These are phyloP conservation scores for Heterodera schachtii DNA, from an alignment of 1,140 invertebrate genomes.

Conservation along the genomic window DNA sequence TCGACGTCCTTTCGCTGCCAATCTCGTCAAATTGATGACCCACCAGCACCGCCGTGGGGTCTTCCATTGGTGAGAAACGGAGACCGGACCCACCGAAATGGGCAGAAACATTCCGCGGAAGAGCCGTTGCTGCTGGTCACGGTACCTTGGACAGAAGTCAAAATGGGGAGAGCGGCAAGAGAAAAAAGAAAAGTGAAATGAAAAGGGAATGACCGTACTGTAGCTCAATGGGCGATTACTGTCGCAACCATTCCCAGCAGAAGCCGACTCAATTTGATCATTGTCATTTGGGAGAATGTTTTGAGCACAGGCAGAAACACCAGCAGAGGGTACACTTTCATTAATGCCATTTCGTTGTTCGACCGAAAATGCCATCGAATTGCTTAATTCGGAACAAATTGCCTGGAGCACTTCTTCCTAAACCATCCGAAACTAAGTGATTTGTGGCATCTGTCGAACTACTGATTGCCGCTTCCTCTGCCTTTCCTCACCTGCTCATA, in stretches of 20 bases:
- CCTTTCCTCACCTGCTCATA: background rate
- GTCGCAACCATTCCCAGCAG: background rate
- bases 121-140: background rate
- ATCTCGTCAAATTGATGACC: background rate
- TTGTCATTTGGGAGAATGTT: background rate
- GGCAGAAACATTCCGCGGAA: background rate
- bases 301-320: background rate
- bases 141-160: background rate
- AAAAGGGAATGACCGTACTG: background rate
- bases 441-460: too few species aligned
- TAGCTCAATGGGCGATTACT: background rate
- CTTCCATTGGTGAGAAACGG: too few species aligned
- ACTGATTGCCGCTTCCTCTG: too few species aligned
- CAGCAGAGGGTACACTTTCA: background rate
- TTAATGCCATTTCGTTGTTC: background rate
- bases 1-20: background rate
- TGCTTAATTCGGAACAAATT: slow-evolving; percentile 21
- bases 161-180: background rate
- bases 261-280: background rate
- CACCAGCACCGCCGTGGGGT: background rate
- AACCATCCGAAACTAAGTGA: too few species aligned
- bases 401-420: slow-evolving; percentile 5
- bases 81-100: too few species aligned
- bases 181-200: background rate
- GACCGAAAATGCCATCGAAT: background rate